Conservation (phyloP, 2,797 vertebrate species). For the Muraenolepis orangiensis region DNA sequence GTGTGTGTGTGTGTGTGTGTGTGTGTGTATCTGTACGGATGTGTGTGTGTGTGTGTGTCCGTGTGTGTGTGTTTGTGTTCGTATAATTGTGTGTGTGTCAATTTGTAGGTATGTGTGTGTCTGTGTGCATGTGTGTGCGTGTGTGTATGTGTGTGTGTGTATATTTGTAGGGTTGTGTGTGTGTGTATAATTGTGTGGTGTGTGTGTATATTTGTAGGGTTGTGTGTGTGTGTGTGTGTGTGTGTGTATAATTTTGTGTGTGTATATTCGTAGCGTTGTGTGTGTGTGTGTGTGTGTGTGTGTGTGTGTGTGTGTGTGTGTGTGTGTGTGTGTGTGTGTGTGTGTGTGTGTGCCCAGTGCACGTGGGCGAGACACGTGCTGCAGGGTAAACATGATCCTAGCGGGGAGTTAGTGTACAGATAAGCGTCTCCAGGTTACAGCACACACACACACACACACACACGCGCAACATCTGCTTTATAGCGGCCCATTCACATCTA, state of each 20-base stretch:
- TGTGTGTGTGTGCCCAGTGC: too few relatives aligned
- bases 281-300: background rate
- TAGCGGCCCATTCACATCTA: background rate
- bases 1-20: too few relatives aligned
- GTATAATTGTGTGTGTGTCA: too few relatives aligned
- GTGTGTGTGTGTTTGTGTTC: too few relatives aligned
- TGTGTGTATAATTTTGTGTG: background rate
- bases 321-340: background rate
- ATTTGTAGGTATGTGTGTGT: too few relatives aligned
- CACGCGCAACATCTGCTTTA: background rate
- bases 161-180: background rate
- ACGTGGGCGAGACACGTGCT: too few relatives aligned
- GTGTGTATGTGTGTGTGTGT: background rate
- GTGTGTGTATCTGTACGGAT: too few relatives aligned
- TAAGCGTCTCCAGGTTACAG: background rate
- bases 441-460: background rate
- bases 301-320: conserved; percentile 5
- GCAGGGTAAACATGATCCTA: too few relatives aligned
- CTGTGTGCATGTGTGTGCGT: too few relatives aligned
- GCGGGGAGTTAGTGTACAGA: background rate
- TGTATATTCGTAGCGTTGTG: background rate
- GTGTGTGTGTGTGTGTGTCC: too few relatives aligned
- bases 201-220: background rate
- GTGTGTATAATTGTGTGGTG: background rate
- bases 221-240: background rate